Evolutionary conservation across 2,797 vertebrate genomes (phyloP).

Genomic region (Pseudomugil tenellus): DNA sequence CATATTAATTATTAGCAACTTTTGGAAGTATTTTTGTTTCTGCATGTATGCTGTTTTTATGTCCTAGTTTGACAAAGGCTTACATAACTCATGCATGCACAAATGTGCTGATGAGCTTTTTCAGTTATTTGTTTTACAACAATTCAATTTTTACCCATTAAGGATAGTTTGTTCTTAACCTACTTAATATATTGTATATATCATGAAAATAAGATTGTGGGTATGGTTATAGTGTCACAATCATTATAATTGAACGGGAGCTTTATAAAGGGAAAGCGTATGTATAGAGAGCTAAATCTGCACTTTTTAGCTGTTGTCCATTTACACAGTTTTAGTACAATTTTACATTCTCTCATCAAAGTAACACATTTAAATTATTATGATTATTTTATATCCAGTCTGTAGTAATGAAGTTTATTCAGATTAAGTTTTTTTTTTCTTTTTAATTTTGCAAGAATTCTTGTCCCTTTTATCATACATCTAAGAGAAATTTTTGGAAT

Average conservation of each 20-base stretch:
- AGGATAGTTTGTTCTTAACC: neutral
- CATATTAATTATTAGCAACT: neutral
- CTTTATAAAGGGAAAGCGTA: neutral
- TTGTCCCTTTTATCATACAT: neutral
- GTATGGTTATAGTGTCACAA: neutral
- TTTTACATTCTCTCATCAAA: no score
- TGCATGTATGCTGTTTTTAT: neutral
- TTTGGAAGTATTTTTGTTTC: neutral
- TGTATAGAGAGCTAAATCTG: neutral
- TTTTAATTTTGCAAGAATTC: slow-evolving; percentile 5
- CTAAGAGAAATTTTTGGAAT: slow-evolving; percentile 16
- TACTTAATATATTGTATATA: neutral
- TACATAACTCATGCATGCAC: neutral
- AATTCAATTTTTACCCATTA: neutral
- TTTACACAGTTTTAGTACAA: no score
- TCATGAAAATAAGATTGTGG: no score
- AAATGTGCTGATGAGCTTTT: no score
- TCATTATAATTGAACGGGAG: no score
- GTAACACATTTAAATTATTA: neutral
- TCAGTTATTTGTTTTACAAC: no score
- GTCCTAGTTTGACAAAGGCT: neutral
- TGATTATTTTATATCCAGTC: no score
- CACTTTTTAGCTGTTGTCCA: no score
- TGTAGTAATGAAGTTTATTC: slow-evolving; percentile 25
- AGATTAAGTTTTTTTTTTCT: neutral